Evolutionary conservation across 2,113 vertebrate species (phyloP), one percentile per base, ranked within the genome.

Genomic region (Percina caprodes): DNA sequence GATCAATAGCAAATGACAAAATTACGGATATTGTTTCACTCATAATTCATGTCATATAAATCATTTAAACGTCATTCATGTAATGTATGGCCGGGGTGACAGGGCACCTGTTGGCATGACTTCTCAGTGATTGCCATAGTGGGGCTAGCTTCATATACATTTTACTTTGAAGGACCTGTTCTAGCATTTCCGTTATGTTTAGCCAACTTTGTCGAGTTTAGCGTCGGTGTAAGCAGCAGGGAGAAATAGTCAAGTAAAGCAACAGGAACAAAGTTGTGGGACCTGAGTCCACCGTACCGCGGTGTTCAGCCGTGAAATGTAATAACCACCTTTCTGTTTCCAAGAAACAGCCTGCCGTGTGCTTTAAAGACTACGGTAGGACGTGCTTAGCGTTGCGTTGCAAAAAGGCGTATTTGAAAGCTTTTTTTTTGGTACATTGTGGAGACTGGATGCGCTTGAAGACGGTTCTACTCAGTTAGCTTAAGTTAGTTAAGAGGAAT

Each of bases 231-330:
- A 0, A 48, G 79, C 66, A 30, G 72, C 80, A 68, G 81, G 66
- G 86, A 80, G 66, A 88, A 87, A 75, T 70, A 86, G 86, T 83
- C 58, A 81, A 90, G 80, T 77, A 84, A 42, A 89, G 89, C 92
- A 88, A 89, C 90, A 92, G 92, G 92, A 94, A 93, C 92, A 93
- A 95, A 94, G 92, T 95, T 95, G 89, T 75, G 89, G 84, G 83
- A 90, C 87, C 48, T 69, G 82, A 65, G 74, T 80, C 77, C 58
- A 54, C 73, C 46, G 61, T 56, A 23, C 54, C 48, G 79, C 76
- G 54, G 67, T 35, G 72, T 63, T 54, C 79, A 78, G 6, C 68
- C 73, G 62, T 77, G 66, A 86, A 85, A 86, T 79, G 83, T 42
- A 80, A 69, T 21, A 84, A 77, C 60, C 77, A 65, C 42, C 30